Evolutionary conservation across 1,140 invertebrate species (phyloP).

Genomic region (Araneus ventricosus): DNA sequence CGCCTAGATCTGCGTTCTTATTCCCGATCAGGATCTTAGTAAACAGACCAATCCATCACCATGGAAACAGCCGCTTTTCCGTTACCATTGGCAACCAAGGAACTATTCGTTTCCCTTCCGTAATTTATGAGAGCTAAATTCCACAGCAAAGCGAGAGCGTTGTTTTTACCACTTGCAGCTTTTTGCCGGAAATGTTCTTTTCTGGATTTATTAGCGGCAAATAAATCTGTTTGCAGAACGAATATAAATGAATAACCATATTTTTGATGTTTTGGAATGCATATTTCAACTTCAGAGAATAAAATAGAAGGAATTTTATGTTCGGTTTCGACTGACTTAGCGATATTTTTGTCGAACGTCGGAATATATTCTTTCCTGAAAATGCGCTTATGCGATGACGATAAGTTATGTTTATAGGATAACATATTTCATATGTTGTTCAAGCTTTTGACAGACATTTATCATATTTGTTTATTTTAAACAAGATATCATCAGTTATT

Average conservation of each 20-base stretch:
- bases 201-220: neutral
- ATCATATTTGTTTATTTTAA: too few relatives aligned
- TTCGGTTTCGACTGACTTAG: neutral
- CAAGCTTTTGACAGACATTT: too few relatives aligned
- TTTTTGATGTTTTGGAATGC: neutral
- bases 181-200: neutral
- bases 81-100: constrained; percentile 23
- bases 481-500: too few relatives aligned
- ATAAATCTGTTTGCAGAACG: neutral
- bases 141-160: neutral
- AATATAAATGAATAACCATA: neutral
- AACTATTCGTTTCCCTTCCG: neutral
- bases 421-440: too few relatives aligned
- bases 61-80: constrained; percentile 38
- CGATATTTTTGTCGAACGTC: too few relatives aligned
- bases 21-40: neutral
- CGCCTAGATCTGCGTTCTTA: neutral
- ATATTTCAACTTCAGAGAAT: neutral
- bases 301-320: neutral
- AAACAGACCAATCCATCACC: constrained; percentile 5
- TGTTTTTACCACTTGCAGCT: neutral
- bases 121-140: neutral
- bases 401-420: too few relatives aligned
- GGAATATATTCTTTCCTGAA: too few relatives aligned
- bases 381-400: too few relatives aligned